A percentile compares a stretch with the other conserved stretches of the same genome.
Conservation (phyloP, 2,797 vertebrate species). For the Schizopygopsis pylzovi region DNA sequence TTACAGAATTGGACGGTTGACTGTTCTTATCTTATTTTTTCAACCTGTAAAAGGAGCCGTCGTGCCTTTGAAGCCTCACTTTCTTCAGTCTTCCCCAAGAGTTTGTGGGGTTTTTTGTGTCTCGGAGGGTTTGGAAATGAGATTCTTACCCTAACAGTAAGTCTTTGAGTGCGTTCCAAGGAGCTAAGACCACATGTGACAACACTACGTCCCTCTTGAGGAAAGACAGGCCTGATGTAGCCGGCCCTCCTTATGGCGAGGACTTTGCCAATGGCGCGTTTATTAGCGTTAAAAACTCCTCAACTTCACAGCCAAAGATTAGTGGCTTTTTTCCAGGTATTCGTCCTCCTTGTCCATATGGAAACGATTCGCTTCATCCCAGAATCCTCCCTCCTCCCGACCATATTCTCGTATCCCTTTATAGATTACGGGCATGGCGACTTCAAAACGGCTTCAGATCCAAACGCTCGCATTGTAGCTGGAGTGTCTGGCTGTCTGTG, state of each 20-base stretch:
- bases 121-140: constrained; percentile 43
- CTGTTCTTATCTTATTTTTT: constrained; percentile 5
- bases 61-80: constrained; percentile 19
- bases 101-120: constrained; percentile 16
- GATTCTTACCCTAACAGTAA: constrained; percentile 55
- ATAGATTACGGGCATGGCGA: constrained; percentile 74
- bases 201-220: constrained; percentile 66
- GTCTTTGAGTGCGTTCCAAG: constrained; percentile 60
- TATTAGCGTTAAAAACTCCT: constrained; percentile 70
- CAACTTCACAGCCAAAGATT: constrained; percentile 73
- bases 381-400: constrained; percentile 59
- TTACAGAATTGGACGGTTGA: constrained; percentile 11
- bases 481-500: constrained; percentile 63
- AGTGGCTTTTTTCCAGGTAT: constrained; percentile 78
- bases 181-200: constrained; percentile 63
- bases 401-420: constrained; percentile 64
- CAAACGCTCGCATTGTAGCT: constrained; percentile 63
- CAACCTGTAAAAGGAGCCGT: constrained; percentile 9
- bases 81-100: constrained; percentile 40
- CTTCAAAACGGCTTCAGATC: constrained; percentile 77
- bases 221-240: constrained; percentile 64
- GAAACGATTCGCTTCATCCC: constrained; percentile 76
- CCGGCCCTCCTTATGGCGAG: constrained; percentile 62
- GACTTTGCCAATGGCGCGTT: constrained; percentile 63
- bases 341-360: constrained; percentile 75